These are phyloP conservation scores for Perca fluviatilis DNA, from an alignment of 2,113 vertebrate species.

Conservation along the genomic window DNA sequence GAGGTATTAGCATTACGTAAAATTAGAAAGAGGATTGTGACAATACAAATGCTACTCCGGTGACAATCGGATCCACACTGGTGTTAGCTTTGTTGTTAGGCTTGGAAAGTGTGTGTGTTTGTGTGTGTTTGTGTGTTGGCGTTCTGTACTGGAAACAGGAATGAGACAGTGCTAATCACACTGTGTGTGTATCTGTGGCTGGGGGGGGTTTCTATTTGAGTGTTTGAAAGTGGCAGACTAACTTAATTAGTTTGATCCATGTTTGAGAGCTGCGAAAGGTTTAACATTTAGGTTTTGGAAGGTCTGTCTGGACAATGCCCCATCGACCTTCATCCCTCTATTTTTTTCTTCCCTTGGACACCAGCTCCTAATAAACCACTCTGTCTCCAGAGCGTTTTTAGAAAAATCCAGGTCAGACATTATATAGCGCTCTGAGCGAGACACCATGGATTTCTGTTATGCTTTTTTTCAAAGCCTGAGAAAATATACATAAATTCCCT, in stretches of 20 bases:
- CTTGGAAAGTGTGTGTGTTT: not conserved
- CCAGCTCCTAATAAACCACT: not conserved
- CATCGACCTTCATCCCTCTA: constrained; percentile 26
- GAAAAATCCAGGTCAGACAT: constrained; percentile 17
- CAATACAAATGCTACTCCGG: not conserved
- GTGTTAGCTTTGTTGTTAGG: constrained; percentile 10
- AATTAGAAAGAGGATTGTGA: constrained; percentile 15
- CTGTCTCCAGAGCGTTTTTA: not conserved
- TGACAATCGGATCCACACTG: constrained; percentile 14
- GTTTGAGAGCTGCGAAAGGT: constrained; percentile 70
- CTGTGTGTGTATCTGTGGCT: constrained; percentile 59
- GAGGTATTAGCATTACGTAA: constrained; percentile 43
- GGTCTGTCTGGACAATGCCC: constrained; percentile 47
- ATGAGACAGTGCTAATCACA: constrained; percentile 78
- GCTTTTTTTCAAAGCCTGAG: constrained; percentile 13
- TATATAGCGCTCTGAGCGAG: not conserved
- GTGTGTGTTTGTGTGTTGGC: not conserved
- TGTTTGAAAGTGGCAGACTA: constrained; percentile 44
- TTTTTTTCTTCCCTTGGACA: not conserved
- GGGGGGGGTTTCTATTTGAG: constrained; percentile 62
- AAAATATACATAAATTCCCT: constrained; percentile 19
- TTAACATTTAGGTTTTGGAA: constrained; percentile 21
- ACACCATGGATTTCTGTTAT: not conserved
- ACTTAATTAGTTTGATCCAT: constrained; percentile 74
- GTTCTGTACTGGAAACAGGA: constrained; percentile 54